These are phyloP conservation scores for Hyaena hyaena DNA, from an alignment of 2,113 vertebrate genomes.

Conservation along the genomic window DNA sequence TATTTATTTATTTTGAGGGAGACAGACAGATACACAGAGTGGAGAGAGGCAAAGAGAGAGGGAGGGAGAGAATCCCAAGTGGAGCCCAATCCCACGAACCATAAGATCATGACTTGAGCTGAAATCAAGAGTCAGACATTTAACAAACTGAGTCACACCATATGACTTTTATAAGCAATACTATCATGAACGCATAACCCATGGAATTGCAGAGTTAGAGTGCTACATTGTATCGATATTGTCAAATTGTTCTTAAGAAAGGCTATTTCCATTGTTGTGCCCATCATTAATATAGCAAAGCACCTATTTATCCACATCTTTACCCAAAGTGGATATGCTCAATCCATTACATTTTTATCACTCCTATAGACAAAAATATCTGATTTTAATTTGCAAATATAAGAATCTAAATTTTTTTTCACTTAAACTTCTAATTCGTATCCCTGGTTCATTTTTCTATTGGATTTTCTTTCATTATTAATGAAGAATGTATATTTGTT, in stretches of 20 bases:
- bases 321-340: background rate
- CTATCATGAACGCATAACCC: background rate
- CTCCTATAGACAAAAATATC: background rate
- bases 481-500: conserved; percentile 47
- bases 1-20: no score
- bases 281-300: background rate
- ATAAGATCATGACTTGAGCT: no score
- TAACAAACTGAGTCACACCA: no score
- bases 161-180: background rate
- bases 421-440: conserved; percentile 6
- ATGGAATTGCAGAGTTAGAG: background rate
- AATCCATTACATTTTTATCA: background rate
- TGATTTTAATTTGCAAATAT: background rate
- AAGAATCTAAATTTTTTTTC: conserved; percentile 34
- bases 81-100: no score
- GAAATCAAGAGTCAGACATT: no score
- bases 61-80: no score
- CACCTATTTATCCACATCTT: background rate
- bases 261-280: background rate
- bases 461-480: conserved; percentile 39
- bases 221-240: background rate
- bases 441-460: conserved; percentile 13
- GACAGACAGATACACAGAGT: no score
- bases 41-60: no score
- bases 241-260: background rate